Evolutionary conservation across 2,888 invertebrate genomes (phyloP), one percentile per base, ranked within the genome.

Genomic region (Pemphredon lugubris): DNA sequence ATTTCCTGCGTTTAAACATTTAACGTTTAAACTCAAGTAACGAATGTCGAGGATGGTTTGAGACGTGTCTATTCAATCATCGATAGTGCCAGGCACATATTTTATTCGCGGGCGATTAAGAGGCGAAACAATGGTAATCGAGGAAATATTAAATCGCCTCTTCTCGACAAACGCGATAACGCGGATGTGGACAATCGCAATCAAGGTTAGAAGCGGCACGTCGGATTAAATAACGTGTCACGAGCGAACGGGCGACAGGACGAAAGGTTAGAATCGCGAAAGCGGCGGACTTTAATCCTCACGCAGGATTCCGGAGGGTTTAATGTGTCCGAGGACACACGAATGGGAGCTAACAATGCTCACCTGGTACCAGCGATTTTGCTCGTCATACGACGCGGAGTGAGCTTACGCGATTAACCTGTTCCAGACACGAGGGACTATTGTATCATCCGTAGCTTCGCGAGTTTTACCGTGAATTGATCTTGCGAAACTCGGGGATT

Each of bases 351-450:
- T 60, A 55, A 59, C 68, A 55, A 59, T 61, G 70, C 45, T 71
- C 57, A 64, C 64, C 68, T 63, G 67, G 58, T 63, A 57, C 54
- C 68, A 57, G 48, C 70, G 44, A 66, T 79, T 64, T 64, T 48
- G 80, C 70, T 76, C 68, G 60, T 75, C 77, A 51, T 37, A 32
- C 53, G 48, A 60, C 48, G 60, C 58, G 47, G 16, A 64, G 57
- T 30, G 65, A 72, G 76, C 69, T 81, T 81, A 80, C 44, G 66
- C 53, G 80, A 80, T 80, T 80, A 80, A 61, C 70, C 26, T 58
- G 66, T 71, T 68, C 55, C 53, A 53, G 50, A 44, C 64, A 26
- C 39, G n/a, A 20, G 42, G 37, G 37, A 21, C 32, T 26, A n/a
- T 32, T 30, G 11, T 26, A 40, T 44, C 34, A 50, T 65, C 48